Conservation (phyloP, 2,888 invertebrate genomes). For the Pristionchus entomophagus region DNA sequence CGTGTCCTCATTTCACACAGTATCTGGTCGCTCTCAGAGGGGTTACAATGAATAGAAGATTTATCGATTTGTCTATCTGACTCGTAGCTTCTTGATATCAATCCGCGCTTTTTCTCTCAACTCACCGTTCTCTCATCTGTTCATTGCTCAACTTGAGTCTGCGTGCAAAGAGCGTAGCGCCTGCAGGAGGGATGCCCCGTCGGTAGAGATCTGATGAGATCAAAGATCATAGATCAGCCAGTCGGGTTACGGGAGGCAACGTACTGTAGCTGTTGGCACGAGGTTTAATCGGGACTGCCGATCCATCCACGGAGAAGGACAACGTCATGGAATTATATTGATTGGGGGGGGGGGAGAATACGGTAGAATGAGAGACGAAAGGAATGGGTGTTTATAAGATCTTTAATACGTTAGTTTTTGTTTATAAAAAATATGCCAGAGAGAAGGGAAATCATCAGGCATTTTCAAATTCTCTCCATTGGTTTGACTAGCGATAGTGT, state of each 20-base stretch:
- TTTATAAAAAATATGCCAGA: too few species aligned
- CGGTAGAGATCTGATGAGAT: neutral
- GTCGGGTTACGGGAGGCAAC: neutral
- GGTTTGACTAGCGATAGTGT: too few species aligned
- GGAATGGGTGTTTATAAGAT: neutral
- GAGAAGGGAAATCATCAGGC: too few species aligned
- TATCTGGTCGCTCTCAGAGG: too few species aligned
- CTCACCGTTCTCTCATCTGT: neutral
- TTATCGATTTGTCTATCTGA: too few species aligned
- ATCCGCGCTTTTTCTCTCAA: too few species aligned
- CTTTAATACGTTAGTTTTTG: too few species aligned
- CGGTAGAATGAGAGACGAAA: neutral
- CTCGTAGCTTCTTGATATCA: too few species aligned
- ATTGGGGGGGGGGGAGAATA: neutral
- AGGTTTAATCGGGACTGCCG: neutral
- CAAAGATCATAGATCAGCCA: neutral
- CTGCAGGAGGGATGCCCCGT: neutral
- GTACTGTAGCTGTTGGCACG: neutral
- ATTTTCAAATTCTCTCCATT: too few species aligned
- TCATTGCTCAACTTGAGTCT: neutral
- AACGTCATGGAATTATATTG: neutral
- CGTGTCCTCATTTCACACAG: too few species aligned
- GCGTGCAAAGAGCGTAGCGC: neutral
- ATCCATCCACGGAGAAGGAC: neutral
- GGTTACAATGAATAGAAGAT: too few species aligned